Evolutionary conservation across 92 coral and sea anemone species (phyloP).

Genomic region (Micromussa lordhowensis): DNA sequence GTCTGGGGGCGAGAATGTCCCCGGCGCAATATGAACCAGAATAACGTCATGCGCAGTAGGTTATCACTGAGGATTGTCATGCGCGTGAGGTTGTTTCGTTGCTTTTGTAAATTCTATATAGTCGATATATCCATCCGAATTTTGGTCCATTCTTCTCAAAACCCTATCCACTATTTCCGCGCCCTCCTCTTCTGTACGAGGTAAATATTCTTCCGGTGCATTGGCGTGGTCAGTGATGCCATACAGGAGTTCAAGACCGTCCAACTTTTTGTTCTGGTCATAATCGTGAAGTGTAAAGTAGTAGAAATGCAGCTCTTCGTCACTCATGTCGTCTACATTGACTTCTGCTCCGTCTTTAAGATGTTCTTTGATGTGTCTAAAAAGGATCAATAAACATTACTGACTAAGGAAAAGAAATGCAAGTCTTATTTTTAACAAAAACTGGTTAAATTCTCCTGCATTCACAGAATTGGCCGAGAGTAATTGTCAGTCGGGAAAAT

Average conservation of each 20-base stretch:
- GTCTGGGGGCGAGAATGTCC: too few species aligned
- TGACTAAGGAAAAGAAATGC: neutral
- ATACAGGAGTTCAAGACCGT: constrained; percentile 87
- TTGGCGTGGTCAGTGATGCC: constrained; percentile 92
- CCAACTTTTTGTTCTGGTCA: constrained; percentile 82
- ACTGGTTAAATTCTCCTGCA: too few species aligned
- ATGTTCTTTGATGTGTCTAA: constrained; percentile 89
- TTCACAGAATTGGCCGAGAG: too few species aligned
- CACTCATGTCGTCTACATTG: constrained; percentile 74
- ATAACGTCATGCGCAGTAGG: too few species aligned
- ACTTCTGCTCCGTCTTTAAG: constrained; percentile 87
- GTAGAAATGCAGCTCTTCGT: constrained; percentile 88
- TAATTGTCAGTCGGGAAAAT: too few species aligned
- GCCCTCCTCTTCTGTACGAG: constrained; percentile 11
- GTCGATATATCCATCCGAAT: constrained; percentile 95
- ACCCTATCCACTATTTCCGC: constrained; percentile 73
- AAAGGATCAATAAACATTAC: neutral
- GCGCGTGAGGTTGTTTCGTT: neutral
- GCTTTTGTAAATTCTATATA: constrained; percentile 90
- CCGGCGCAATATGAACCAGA: too few species aligned
- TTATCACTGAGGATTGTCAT: neutral
- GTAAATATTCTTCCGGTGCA: constrained; percentile 27
- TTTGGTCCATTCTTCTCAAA: constrained; percentile 75
- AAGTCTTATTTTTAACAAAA: too few species aligned
- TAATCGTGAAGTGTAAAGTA: constrained; percentile 89